Base-by-base conservation (phyloP, 2,888 invertebrate genomes). In the Tenthredo distinguenda region DNA sequence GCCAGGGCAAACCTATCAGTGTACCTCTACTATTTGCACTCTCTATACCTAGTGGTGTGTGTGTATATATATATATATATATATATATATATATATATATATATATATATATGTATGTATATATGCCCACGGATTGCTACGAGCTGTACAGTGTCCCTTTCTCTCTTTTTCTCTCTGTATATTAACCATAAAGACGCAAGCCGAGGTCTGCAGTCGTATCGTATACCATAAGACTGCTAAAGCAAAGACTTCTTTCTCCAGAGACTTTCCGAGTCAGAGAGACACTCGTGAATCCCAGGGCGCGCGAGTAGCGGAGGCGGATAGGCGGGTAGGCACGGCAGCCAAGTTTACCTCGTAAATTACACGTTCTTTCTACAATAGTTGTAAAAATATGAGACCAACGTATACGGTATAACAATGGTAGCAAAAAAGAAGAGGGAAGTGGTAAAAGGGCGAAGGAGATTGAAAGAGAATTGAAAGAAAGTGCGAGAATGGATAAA, bases 1-100 rank as follows among this genome's bases (percentile, higher is more conserved):
- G 72, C 72, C 43, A 74, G 72, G 72, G 72, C 43, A 74, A 43
- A 74, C 72, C 72, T 74, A 74, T 74, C 72, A 21, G 72, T 43
- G 72, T 74, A 74, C 43, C 37, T 43, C 2, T 26, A 21, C 72
- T 43, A 21, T 74, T 43, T 74, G 21, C 43, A 40, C 43, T 26
- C n/a, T 74, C 40, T 21, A 43, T 43, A n/a, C 21, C 40, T 74
- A 43, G n/a, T 9, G 18, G 37, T 71, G 1, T 71, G 18, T 37
- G 3, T 26, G 1, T 65, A 21, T 26, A 26, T 26, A 26, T 26
- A 26, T 26, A 26, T 26, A 26, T 26, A 26, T 26, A 26, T 26
- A 26, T 26, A 26, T 26, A 26, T 26, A 26, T 1, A 26, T 26
- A 26, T 26, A 9, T 71, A 34, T 37, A 26, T 26, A 26, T 26